phyloP scores from a whole-genome alignment of 2,797 vertebrate species.

The Smutsia temminckii region DNA sequence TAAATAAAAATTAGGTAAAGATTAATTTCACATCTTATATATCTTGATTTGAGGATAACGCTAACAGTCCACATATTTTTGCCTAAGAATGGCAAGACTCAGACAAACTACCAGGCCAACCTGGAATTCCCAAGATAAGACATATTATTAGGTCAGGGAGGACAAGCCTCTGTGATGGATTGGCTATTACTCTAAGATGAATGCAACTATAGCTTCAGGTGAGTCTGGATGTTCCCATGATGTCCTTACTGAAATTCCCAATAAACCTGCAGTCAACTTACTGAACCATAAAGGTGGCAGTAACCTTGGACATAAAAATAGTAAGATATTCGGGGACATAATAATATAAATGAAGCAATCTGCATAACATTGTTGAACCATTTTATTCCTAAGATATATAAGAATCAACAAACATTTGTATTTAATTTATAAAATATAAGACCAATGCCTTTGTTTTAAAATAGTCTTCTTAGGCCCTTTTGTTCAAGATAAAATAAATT shows the following conservation, averaged over 20 bases:
- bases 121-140: constrained; percentile 32
- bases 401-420: neutral
- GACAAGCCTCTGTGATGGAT: constrained; percentile 62
- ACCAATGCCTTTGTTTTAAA: neutral
- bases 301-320: constrained; percentile 44
- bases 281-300: constrained; percentile 66
- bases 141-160: constrained; percentile 50
- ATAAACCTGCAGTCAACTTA: constrained; percentile 14
- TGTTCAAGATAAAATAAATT: neutral
- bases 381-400: neutral
- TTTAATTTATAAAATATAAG: neutral
- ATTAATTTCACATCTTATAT: neutral
- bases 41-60: neutral
- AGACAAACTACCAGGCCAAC: constrained; percentile 1
- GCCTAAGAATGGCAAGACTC: neutral
- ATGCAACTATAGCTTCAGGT: constrained; percentile 52
- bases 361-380: neutral
- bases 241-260: constrained; percentile 67
- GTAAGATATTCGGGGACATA: neutral
- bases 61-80: neutral
- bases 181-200: constrained; percentile 54
- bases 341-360: constrained; percentile 7
- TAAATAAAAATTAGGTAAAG: neutral
- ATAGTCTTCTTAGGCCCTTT: neutral
- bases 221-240: constrained; percentile 46